These are phyloP conservation scores for Helicolenus hilgendorfi DNA, from an alignment of 2,797 vertebrate species.

Conservation along the genomic window DNA sequence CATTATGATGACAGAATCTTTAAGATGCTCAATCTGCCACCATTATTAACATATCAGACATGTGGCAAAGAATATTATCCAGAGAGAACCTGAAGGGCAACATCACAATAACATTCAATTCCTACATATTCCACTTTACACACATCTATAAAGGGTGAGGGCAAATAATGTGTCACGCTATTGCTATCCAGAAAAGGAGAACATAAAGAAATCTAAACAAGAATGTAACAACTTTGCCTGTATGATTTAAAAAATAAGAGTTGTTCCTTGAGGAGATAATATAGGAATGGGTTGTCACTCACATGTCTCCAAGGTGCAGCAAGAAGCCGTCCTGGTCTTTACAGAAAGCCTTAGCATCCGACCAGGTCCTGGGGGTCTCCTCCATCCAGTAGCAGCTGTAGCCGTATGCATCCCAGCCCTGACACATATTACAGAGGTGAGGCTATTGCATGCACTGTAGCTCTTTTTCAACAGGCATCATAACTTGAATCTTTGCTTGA, in stretches of 20 bases:
- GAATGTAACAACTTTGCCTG: not conserved
- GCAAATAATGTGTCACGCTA: not conserved
- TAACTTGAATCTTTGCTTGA: not conserved
- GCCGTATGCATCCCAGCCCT: slow-evolving; percentile 90
- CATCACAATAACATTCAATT: not conserved
- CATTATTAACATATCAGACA: not conserved
- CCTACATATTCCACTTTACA: not conserved
- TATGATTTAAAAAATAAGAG: not conserved
- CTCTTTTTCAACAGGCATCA: not conserved
- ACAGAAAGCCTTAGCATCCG: slow-evolving; percentile 87
- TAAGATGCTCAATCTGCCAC: not conserved
- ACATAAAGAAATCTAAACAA: not conserved
- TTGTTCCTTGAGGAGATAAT: not conserved
- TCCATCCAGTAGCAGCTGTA: slow-evolving; percentile 91
- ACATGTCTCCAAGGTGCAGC: slow-evolving; percentile 89
- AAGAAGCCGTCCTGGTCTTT: slow-evolving; percentile 69
- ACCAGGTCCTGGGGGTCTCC: slow-evolving; percentile 78
- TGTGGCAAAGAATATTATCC: not conserved
- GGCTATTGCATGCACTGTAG: not conserved
- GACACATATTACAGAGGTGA: not conserved
- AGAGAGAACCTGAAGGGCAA: not conserved
- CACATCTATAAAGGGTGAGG: not conserved
- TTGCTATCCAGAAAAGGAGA: not conserved
- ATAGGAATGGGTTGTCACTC: slow-evolving; percentile 45
- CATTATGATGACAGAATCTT: not conserved